Conservation (phyloP, 2,113 vertebrate genomes). For the Perca schrenkii region DNA sequence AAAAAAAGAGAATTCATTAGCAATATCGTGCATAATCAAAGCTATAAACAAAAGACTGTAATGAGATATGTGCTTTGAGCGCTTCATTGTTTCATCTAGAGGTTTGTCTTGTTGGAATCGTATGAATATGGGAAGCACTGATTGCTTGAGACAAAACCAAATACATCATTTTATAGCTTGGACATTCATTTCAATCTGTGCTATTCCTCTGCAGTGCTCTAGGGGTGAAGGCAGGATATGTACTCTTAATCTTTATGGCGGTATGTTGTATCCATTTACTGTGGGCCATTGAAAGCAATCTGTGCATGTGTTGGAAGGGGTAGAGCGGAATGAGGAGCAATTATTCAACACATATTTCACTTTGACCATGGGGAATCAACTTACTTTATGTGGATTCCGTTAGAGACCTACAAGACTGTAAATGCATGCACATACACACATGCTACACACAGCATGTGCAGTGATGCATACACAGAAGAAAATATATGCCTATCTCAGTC, state of each 20-base stretch:
- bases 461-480: not conserved
- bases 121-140: slow-evolving; percentile 38
- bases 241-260: slow-evolving; percentile 23
- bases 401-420: slow-evolving; percentile 22
- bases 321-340: not conserved
- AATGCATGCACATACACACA: not conserved
- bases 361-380: slow-evolving; percentile 28
- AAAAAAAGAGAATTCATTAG: slow-evolving; percentile 36
- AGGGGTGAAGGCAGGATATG: slow-evolving; percentile 23
- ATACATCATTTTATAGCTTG: slow-evolving; percentile 48
- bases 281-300: slow-evolving; percentile 40
- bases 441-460: slow-evolving; percentile 22
- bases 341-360: slow-evolving; percentile 50
- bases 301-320: slow-evolving; percentile 11
- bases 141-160: slow-evolving; percentile 69
- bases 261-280: slow-evolving; percentile 43
- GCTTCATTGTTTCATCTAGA: slow-evolving; percentile 43
- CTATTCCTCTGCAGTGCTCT: slow-evolving; percentile 30
- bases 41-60: slow-evolving; percentile 73
- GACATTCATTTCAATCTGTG: slow-evolving; percentile 54
- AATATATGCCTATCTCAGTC: not conserved
- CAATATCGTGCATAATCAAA: slow-evolving; percentile 37
- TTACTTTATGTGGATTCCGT: slow-evolving; percentile 6
- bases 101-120: slow-evolving; percentile 52
- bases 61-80: slow-evolving; percentile 75